phyloP scores from a whole-genome alignment of 2,113 vertebrate genomes.

The Rhea pennata region DNA sequence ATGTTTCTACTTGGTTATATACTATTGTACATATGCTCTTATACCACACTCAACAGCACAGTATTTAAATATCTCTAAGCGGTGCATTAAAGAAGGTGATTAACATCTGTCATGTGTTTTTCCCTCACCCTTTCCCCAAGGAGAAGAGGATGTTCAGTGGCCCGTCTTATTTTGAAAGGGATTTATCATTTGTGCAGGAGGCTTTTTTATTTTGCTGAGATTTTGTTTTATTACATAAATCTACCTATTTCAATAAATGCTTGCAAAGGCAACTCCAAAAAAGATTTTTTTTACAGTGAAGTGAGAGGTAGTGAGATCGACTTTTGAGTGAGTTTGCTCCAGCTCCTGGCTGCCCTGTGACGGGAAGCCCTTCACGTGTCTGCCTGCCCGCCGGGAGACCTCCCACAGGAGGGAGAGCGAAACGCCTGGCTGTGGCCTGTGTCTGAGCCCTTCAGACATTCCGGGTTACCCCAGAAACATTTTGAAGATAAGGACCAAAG shows the following conservation, averaged over 20 bases:
- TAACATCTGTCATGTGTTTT: slow-evolving; percentile 63
- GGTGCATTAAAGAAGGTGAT: slow-evolving; percentile 58
- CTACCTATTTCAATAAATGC: slow-evolving; percentile 23
- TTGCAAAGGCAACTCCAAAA: slow-evolving; percentile 16
- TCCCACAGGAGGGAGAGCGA: not conserved
- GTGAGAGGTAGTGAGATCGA: not conserved
- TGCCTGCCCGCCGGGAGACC: not conserved
- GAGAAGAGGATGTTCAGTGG: slow-evolving; percentile 38
- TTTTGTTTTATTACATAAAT: slow-evolving; percentile 37
- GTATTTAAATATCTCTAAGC: slow-evolving; percentile 58
- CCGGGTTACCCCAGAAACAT: not conserved
- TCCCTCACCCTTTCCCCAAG: slow-evolving; percentile 14
- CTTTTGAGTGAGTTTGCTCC: no score
- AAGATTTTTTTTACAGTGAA: not conserved
- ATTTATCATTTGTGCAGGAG: slow-evolving; percentile 26
- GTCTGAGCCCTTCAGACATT: not conserved
- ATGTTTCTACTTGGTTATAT: slow-evolving; percentile 69
- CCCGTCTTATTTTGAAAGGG: slow-evolving; percentile 1
- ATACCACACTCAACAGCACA: slow-evolving; percentile 25
- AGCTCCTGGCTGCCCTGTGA: fast-evolving
- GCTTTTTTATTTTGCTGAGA: slow-evolving; percentile 48
- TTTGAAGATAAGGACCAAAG: not conserved
- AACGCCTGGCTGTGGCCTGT: not conserved
- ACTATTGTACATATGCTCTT: slow-evolving; percentile 67
- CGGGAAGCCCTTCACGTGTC: not conserved